phyloP scores from a whole-genome alignment of 2,888 invertebrate genomes.

The Malthinus seriepunctatus region DNA sequence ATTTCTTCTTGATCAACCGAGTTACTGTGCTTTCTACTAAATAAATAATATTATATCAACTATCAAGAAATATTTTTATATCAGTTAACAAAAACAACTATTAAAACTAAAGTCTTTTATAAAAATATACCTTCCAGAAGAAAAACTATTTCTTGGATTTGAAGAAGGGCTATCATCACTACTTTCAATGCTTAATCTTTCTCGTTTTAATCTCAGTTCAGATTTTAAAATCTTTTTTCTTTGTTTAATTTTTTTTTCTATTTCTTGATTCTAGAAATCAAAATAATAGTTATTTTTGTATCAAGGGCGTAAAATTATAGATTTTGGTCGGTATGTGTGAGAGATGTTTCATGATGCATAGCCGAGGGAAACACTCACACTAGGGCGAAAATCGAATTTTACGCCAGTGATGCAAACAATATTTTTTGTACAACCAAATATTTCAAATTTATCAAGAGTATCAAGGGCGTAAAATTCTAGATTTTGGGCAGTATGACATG shows the following conservation, averaged over 20 bases:
- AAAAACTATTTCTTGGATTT: constrained; percentile 40
- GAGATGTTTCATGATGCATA: too few species aligned
- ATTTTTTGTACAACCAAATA: too few species aligned
- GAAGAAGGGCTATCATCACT: constrained; percentile 52
- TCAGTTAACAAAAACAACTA: not conserved
- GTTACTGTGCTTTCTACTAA: constrained; percentile 36
- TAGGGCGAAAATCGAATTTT: too few species aligned
- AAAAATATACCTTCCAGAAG: constrained; percentile 32
- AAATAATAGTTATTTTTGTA: too few species aligned
- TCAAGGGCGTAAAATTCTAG: too few species aligned
- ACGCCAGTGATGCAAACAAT: too few species aligned
- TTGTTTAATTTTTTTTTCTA: constrained; percentile 75
- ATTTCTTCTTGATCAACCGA: constrained; percentile 50
- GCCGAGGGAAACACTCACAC: too few species aligned
- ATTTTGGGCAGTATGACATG: too few species aligned
- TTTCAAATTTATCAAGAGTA: too few species aligned
- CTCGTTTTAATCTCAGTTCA: constrained; percentile 63
- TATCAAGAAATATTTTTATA: not conserved
- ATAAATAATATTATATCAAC: not conserved
- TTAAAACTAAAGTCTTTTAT: not conserved
- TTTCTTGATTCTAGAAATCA: constrained; percentile 63
- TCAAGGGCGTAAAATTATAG: too few species aligned
- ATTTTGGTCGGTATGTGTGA: too few species aligned
- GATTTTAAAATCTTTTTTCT: constrained; percentile 77
- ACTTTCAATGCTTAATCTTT: constrained; percentile 34